Conservation (phyloP, 2,888 invertebrate species). For the Scaptodrosophila latifasciaeformis region DNA sequence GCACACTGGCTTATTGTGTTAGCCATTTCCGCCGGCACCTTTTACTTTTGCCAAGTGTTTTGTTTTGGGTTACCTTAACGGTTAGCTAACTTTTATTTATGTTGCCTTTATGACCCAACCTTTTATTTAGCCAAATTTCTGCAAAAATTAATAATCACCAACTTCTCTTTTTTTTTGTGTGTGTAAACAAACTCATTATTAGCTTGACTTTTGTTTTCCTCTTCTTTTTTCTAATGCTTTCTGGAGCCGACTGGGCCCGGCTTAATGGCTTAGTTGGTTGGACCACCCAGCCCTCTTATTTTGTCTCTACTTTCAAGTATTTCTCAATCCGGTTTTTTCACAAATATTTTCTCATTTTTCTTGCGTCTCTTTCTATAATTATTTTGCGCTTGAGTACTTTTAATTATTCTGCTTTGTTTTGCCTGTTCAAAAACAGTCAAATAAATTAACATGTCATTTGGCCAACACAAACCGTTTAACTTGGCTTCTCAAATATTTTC, state of each 20-base stretch:
- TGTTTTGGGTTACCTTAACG: no score
- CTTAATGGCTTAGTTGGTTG: not conserved
- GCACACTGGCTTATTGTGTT: not conserved
- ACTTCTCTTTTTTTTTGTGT: slow-evolving; percentile 2
- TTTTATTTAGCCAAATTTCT: no score
- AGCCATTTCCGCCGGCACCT: slow-evolving; percentile 40
- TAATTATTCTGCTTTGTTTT: slow-evolving; percentile 48
- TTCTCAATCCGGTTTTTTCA: slow-evolving; percentile 7
- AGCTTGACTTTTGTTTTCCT: not conserved
- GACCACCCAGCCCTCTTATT: not conserved
- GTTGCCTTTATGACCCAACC: no score
- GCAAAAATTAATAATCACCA: slow-evolving; percentile 15
- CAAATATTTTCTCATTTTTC: slow-evolving; percentile 12
- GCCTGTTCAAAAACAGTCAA: slow-evolving; percentile 51
- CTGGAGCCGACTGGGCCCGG: no score
- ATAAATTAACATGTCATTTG: slow-evolving; percentile 59
- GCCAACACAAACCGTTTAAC: no score
- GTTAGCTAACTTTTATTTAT: slow-evolving; percentile 47
- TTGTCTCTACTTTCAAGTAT: no score
- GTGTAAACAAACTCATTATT: slow-evolving; percentile 55
- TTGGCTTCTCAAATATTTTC: no score
- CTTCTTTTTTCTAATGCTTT: slow-evolving; percentile 1
- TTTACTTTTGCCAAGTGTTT: no score
- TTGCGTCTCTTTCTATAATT: slow-evolving; percentile 14
- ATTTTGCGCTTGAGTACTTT: slow-evolving; percentile 46